Base-by-base conservation (phyloP, 2,797 vertebrate species). In the Melanotaenia trifasciata region DNA sequence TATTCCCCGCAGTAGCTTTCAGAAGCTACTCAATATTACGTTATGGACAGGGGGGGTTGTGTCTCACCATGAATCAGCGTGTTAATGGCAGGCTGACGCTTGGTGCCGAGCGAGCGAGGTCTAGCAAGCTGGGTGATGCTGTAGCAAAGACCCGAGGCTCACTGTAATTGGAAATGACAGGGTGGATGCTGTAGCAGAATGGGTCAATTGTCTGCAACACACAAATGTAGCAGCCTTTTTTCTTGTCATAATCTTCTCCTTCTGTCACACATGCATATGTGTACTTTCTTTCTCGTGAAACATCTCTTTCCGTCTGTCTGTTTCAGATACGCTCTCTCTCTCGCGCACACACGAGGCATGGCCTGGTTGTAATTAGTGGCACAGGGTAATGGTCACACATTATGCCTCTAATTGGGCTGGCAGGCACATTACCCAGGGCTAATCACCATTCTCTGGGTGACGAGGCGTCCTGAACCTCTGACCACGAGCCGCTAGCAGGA, bases 401-500 rank as follows among this genome's bases (percentile, higher is more conserved):
- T 91, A 91, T 87, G 79, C 84, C 38, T 75, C 90, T 92, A 93
- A 93, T 93, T 93, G 91, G 84, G 71, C 84, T 90, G 84, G 86
- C 92, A 91, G 86, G 91, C 89, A 63, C 89, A 92, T 93, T 91
- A 92, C 86, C 85, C 89, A 81, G 83, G 85, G 85, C 88, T 92
- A 93, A 93, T 92, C 91, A 87, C 86, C 81, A 80, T 91, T 88
- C 86, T 88, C 87, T 83, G 87, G 83, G 85, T 84, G 83, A 87
- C 81, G 67, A 87, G 81, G 85, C 78, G 22, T 84, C 82, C 84
- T 76, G 81, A 83, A 84, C 86, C 85, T 78, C 84, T 88, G 87
- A 93, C 91, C 90, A 88, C 59, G 71, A 57, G 80, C 85, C 84
- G 88, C 87, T 79, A 69, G 81, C 79, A 54, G 76, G 84, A 89